phyloP scores from a whole-genome alignment of 2,888 invertebrate genomes.

The Nephrocerus scutellatus region DNA sequence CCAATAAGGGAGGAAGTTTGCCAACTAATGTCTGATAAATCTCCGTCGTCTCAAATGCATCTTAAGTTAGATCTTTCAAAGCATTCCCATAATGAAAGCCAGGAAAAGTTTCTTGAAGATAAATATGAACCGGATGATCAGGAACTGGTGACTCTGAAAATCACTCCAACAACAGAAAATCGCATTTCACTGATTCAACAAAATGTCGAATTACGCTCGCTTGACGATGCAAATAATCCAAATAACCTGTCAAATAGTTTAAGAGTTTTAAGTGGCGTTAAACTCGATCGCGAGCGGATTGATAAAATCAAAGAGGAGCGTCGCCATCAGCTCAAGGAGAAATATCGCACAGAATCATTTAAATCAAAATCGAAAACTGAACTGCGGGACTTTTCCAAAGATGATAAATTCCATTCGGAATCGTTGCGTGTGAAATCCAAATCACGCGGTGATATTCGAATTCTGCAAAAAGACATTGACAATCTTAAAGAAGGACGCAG shows the following conservation, averaged over 20 bases:
- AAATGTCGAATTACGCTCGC: constrained; percentile 35
- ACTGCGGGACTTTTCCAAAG: constrained; percentile 36
- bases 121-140: too few relatives aligned
- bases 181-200: constrained; percentile 56
- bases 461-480: constrained; percentile 41
- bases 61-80: constrained; percentile 10
- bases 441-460: constrained; percentile 43
- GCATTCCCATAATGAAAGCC: too few relatives aligned
- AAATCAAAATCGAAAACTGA: constrained; percentile 50
- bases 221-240: constrained; percentile 36
- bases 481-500: constrained; percentile 37
- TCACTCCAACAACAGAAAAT: constrained; percentile 57
- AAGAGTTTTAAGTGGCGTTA: constrained; percentile 50
- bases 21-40: constrained; percentile 20
- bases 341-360: constrained; percentile 77
- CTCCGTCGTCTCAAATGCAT: constrained; percentile 10
- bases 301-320: constrained; percentile 88
- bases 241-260: constrained; percentile 23
- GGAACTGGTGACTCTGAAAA: constrained; percentile 35
- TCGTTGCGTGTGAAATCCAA: constrained; percentile 45
- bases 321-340: constrained; percentile 75
- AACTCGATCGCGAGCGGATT: constrained; percentile 71
- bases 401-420: constrained; percentile 38
- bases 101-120: too few relatives aligned
- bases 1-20: constrained; percentile 42